Evolutionary conservation across 2,797 vertebrate species (phyloP).

Genomic region (Pelobates cultripes): DNA sequence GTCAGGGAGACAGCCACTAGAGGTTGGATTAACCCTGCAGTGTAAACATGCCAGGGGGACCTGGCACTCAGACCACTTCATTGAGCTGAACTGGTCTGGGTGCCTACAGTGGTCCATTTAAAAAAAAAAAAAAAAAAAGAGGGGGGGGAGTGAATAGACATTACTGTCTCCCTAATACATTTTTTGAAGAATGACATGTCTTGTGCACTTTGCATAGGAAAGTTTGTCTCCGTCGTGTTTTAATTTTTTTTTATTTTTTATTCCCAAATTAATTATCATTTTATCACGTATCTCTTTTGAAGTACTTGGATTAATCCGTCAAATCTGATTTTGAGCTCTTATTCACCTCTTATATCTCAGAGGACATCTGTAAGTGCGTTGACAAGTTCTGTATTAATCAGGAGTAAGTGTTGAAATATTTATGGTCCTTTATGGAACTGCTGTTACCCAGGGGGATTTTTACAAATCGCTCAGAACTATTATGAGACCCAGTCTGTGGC

Average conservation of each 20-base stretch:
- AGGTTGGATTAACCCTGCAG: too few species aligned
- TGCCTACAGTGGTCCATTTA: too few species aligned
- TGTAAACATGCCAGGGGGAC: too few species aligned
- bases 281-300: slow-evolving; percentile 44
- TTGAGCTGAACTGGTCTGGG: too few species aligned
- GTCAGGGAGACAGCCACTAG: too few species aligned
- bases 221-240: slow-evolving; percentile 2
- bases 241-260: neutral
- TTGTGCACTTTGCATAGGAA: neutral
- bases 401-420: slow-evolving; percentile 35
- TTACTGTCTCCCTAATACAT: too few species aligned
- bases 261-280: slow-evolving; percentile 31
- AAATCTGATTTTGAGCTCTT: slow-evolving; percentile 9
- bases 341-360: slow-evolving; percentile 27
- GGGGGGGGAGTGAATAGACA: too few species aligned
- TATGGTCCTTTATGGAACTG: slow-evolving; percentile 21
- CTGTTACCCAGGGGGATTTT: neutral
- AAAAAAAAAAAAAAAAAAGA: too few species aligned
- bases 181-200: too few species aligned
- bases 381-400: slow-evolving; percentile 35
- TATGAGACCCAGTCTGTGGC: neutral
- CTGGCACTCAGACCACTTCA: too few species aligned
- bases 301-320: slow-evolving; percentile 35
- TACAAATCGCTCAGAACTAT: neutral
- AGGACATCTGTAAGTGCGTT: neutral